Evolutionary conservation across 2,113 vertebrate species (phyloP).

Genomic region (Anas platyrhynchos): DNA sequence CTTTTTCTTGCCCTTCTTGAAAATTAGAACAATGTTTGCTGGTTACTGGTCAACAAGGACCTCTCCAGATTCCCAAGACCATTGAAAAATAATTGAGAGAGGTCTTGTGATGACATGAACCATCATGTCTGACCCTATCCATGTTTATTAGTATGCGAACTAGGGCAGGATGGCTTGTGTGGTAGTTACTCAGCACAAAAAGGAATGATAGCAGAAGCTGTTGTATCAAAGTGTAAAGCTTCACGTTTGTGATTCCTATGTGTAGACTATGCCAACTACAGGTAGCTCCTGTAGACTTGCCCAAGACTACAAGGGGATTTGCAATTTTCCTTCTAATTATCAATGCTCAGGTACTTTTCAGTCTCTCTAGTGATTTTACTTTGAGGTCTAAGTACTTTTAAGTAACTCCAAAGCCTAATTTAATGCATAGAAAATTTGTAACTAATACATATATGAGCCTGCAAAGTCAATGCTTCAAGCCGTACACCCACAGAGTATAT

Average conservation of each 20-base stretch:
- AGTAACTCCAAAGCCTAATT: neutral
- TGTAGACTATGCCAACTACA: neutral
- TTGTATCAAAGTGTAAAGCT: neutral
- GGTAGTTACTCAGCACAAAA: neutral
- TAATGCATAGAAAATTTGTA: neutral
- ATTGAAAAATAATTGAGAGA: too few species aligned
- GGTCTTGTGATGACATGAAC: too few species aligned
- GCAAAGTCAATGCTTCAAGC: neutral
- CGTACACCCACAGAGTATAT: neutral
- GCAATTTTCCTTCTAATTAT: neutral
- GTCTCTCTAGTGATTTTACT: neutral
- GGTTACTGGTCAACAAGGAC: too few species aligned
- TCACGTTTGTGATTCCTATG: neutral
- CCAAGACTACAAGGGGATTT: neutral
- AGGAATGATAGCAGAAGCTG: neutral
- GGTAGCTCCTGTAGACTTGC: neutral
- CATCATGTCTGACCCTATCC: neutral
- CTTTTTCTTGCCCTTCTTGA: too few species aligned
- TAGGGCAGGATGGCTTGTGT: neutral
- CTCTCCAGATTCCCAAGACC: too few species aligned
- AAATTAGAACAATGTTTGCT: too few species aligned
- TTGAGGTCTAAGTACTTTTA: neutral
- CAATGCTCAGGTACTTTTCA: neutral
- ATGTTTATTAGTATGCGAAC: neutral
- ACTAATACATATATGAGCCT: neutral